Evolutionary conservation across 2,113 vertebrate species (phyloP).

Genomic region (Tetraodon nigroviridis): DNA sequence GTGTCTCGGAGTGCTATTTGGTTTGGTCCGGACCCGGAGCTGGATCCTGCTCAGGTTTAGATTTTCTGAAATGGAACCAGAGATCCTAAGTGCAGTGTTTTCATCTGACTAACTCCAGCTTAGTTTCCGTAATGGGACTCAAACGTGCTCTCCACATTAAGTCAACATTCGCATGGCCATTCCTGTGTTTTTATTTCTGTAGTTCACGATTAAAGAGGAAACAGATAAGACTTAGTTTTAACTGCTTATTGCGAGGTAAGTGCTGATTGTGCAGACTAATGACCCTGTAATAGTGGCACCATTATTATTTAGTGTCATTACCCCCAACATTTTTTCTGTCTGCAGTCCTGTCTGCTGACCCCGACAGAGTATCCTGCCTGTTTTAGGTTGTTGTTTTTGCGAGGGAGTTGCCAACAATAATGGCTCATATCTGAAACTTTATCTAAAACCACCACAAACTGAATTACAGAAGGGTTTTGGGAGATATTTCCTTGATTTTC

Average conservation of each 20-base stretch:
- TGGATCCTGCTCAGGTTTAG: constrained; percentile 41
- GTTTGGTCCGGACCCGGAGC: constrained; percentile 18
- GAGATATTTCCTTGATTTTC: not conserved
- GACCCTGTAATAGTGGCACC: not conserved
- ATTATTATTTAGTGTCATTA: too few relatives aligned
- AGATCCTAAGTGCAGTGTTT: too few relatives aligned
- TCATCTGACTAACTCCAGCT: not conserved
- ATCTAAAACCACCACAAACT: not conserved
- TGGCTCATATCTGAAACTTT: not conserved
- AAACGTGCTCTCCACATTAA: constrained; percentile 2
- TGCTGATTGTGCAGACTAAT: not conserved
- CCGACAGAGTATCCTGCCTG: not conserved
- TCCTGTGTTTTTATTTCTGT: not conserved
- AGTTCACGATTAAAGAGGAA: not conserved
- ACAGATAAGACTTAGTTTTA: not conserved
- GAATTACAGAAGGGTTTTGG: not conserved
- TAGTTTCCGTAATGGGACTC: constrained; percentile 8
- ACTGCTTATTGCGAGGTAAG: not conserved
- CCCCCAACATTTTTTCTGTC: not conserved
- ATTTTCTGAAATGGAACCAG: constrained; percentile 8
- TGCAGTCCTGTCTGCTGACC: not conserved
- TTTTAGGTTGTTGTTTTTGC: not conserved
- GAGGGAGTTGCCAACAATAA: not conserved
- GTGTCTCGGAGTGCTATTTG: constrained; percentile 45
- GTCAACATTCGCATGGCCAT: too few relatives aligned